phyloP scores from a whole-genome alignment of 2,797 vertebrate species.

The Mus caroli region DNA sequence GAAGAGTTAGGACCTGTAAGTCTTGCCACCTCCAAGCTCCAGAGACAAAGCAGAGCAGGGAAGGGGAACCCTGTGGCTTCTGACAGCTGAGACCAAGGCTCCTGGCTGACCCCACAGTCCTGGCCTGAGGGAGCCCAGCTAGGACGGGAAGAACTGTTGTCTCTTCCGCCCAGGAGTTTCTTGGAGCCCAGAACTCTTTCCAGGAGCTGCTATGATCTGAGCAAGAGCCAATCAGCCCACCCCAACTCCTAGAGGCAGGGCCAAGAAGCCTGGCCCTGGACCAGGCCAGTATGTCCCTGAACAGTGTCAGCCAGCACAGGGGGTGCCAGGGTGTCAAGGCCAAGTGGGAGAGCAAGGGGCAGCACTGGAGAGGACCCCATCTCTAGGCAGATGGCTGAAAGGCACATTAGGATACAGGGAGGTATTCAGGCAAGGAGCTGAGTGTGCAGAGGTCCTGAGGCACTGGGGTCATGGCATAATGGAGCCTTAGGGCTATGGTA shows the following conservation, averaged over 20 bases:
- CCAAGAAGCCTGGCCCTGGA: neutral
- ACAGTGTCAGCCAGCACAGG: neutral
- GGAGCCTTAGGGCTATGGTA: accelerated
- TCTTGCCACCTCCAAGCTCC: neutral
- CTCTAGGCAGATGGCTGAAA: neutral
- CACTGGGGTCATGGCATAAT: too few species aligned
- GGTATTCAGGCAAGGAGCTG: accelerated
- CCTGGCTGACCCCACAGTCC: neutral
- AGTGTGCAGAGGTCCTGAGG: neutral
- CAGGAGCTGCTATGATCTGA: neutral
- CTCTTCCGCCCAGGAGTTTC: neutral
- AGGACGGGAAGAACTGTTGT: neutral
- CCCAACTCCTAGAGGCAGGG: neutral
- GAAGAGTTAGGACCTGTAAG: neutral
- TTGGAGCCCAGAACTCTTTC: neutral
- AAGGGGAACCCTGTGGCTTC: neutral
- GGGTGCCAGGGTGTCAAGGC: neutral
- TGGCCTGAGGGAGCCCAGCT: neutral
- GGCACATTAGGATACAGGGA: neutral
- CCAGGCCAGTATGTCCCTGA: neutral
- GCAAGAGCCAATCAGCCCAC: neutral
- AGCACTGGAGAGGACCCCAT: neutral
- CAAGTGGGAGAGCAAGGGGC: neutral
- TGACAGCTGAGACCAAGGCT: neutral
- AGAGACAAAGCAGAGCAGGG: neutral